Evolutionary conservation across 2,797 vertebrate species (phyloP).

Genomic region (Carapus acus): DNA sequence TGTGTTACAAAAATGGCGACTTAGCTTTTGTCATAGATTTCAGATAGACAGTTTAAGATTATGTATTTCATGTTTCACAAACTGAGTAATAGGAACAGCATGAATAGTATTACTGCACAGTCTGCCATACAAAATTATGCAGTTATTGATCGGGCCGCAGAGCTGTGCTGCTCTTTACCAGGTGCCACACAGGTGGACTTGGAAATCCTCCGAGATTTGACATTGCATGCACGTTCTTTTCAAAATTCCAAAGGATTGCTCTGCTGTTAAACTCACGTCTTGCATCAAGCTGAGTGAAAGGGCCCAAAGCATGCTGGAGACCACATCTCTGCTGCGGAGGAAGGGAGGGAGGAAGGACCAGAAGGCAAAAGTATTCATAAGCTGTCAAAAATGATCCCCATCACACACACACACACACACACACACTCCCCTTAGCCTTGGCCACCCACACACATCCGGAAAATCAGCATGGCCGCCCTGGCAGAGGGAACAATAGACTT

Average conservation of each 20-base stretch:
- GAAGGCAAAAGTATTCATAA: constrained; percentile 45
- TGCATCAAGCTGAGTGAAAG: constrained; percentile 51
- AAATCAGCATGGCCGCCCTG: too few species aligned
- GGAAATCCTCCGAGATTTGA: constrained; percentile 51
- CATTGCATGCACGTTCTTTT: constrained; percentile 36
- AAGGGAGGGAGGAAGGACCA: constrained; percentile 32
- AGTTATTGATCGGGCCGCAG: constrained; percentile 32
- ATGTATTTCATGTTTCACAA: constrained; percentile 11
- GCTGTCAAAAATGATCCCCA: constrained; percentile 57
- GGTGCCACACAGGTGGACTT: constrained; percentile 50
- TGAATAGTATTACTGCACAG: constrained; percentile 7
- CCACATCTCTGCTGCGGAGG: constrained; percentile 33
- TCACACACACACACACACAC: constrained; percentile 46
- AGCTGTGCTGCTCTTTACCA: constrained; percentile 40
- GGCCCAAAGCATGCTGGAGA: constrained; percentile 53
- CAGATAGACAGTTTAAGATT: too few species aligned
- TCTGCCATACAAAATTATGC: constrained; percentile 31
- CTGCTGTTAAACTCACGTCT: constrained; percentile 55
- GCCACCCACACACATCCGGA: constrained; percentile 41
- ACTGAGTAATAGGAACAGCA: constrained; percentile 8
- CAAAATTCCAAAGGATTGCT: constrained; percentile 51
- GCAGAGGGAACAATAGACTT: too few species aligned
- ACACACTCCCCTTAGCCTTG: constrained; percentile 56
- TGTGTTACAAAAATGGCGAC: too few species aligned
- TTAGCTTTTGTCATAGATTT: too few species aligned